These are phyloP conservation scores for Plotosus lineatus DNA, from an alignment of 2,113 vertebrate species.

Conservation along the genomic window DNA sequence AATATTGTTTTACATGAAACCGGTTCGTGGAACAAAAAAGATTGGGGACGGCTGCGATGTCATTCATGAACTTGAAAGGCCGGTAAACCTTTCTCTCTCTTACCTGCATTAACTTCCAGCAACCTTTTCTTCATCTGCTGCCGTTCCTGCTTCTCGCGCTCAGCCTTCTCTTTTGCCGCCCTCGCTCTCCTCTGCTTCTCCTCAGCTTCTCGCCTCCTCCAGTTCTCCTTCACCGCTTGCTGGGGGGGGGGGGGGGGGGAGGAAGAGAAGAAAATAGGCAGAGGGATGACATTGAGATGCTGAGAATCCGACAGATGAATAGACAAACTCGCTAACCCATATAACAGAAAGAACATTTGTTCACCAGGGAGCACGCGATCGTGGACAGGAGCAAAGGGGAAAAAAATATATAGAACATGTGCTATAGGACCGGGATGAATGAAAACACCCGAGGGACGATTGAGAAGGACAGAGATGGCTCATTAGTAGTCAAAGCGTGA, in stretches of 20 bases:
- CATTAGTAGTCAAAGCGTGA: slow-evolving; percentile 8
- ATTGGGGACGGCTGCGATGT: no score
- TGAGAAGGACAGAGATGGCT: slow-evolving; percentile 9
- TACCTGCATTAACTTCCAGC: slow-evolving; percentile 91
- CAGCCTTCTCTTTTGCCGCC: slow-evolving; percentile 89
- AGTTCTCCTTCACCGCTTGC: slow-evolving; percentile 93
- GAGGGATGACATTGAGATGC: slow-evolving; percentile 27
- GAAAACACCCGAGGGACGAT: background rate
- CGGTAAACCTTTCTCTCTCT: slow-evolving; percentile 39
- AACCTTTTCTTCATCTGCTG: slow-evolving; percentile 90
- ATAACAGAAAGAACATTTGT: background rate
- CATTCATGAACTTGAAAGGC: slow-evolving; percentile 4
- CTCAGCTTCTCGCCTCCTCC: slow-evolving; percentile 81
- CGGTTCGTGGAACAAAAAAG: no score
- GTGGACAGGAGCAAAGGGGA: background rate
- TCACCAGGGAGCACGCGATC: background rate
- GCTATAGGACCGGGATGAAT: background rate
- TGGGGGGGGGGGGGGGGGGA: slow-evolving; percentile 59
- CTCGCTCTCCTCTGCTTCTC: slow-evolving; percentile 88
- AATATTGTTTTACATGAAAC: no score
- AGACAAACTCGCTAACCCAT: background rate
- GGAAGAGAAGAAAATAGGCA: background rate
- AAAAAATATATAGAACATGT: background rate
- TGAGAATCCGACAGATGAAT: slow-evolving; percentile 3
- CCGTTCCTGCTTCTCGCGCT: slow-evolving; percentile 87